Evolutionary conservation across 2,113 vertebrate genomes (phyloP).

Genomic region (Heterotilapia buettikoferi): DNA sequence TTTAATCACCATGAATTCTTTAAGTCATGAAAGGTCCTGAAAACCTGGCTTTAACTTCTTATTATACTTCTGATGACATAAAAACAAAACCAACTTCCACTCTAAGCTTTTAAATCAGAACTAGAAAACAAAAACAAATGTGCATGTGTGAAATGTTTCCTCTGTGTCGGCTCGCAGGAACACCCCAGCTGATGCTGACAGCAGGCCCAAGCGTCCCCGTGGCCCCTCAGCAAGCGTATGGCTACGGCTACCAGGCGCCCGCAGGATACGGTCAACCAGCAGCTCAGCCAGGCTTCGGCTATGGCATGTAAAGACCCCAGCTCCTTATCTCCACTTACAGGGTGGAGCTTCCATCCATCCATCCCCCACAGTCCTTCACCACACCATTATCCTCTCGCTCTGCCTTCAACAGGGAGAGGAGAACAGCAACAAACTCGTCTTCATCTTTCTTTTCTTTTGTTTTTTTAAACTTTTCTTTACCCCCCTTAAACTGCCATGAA

Average conservation of each 20-base stretch:
- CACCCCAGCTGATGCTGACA: constrained; percentile 96
- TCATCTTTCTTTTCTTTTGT: constrained; percentile 72
- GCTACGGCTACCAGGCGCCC: constrained; percentile 92
- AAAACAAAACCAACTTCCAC: neutral
- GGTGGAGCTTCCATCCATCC: constrained; percentile 68
- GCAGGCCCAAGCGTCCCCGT: constrained; percentile 94
- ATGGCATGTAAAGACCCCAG: constrained; percentile 86
- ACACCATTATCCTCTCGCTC: constrained; percentile 75
- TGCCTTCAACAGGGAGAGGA: constrained; percentile 68
- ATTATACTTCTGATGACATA: accelerated
- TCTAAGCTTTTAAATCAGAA: neutral
- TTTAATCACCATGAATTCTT: neutral
- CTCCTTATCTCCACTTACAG: constrained; percentile 41
- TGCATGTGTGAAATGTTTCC: neutral
- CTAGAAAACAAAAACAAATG: neutral
- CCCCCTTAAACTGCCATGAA: constrained; percentile 87
- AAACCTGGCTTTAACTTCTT: neutral
- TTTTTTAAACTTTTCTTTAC: constrained; percentile 71
- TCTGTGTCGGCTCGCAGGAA: constrained; percentile 71
- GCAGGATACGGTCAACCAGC: constrained; percentile 79
- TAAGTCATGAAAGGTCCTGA: neutral
- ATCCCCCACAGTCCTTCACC: constrained; percentile 80
- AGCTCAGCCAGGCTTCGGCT: constrained; percentile 90
- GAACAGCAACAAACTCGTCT: constrained; percentile 63
- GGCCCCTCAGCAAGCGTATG: constrained; percentile 88